These are phyloP conservation scores for Taenaris catops DNA, from an alignment of 2,888 invertebrate species.

Conservation along the genomic window DNA sequence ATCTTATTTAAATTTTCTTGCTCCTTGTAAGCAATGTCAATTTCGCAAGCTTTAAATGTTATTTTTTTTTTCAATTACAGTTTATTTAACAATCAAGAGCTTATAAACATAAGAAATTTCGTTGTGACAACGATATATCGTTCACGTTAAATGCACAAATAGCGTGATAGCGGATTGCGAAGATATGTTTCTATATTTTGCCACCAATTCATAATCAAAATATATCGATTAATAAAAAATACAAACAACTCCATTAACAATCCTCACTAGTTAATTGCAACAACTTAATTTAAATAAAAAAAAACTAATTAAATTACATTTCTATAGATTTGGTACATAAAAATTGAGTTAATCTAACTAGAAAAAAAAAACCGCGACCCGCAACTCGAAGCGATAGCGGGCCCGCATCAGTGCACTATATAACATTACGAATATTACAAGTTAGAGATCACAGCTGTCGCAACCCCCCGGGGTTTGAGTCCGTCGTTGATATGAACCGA, in stretches of 20 bases:
- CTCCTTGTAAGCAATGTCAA: slow-evolving; percentile 49
- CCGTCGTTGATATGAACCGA: slow-evolving; percentile 74
- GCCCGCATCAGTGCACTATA: slow-evolving; percentile 57
- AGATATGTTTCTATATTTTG: slow-evolving; percentile 21
- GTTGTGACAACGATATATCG: too few species aligned
- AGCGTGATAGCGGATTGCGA: too few species aligned
- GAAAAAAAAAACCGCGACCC: slow-evolving; percentile 53
- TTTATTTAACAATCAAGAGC: too few species aligned
- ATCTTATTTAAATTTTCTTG: slow-evolving; percentile 37
- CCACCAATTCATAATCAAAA: slow-evolving; percentile 41
- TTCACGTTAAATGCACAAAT: too few species aligned
- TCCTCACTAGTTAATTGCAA: slow-evolving; percentile 64
- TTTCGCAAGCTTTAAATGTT: slow-evolving; percentile 47
- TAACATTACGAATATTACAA: slow-evolving; percentile 65
- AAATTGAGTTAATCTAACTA: slow-evolving; percentile 74
- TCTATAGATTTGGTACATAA: slow-evolving; percentile 77
- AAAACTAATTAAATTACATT: slow-evolving; percentile 60
- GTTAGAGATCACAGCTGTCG: slow-evolving; percentile 77
- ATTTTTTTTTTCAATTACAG: too few species aligned
- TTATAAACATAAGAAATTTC: too few species aligned
- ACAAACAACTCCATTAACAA: slow-evolving; percentile 76
- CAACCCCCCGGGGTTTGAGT: slow-evolving; percentile 53
- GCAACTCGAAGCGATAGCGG: slow-evolving; percentile 44
- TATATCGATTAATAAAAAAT: slow-evolving; percentile 40
- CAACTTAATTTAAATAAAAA: slow-evolving; percentile 72